Percentiles rank a stretch among this genome's conserved stretches.
Evolutionary conservation across 2,888 invertebrate species (phyloP).

Genomic region (Glaucopsyche alexis): DNA sequence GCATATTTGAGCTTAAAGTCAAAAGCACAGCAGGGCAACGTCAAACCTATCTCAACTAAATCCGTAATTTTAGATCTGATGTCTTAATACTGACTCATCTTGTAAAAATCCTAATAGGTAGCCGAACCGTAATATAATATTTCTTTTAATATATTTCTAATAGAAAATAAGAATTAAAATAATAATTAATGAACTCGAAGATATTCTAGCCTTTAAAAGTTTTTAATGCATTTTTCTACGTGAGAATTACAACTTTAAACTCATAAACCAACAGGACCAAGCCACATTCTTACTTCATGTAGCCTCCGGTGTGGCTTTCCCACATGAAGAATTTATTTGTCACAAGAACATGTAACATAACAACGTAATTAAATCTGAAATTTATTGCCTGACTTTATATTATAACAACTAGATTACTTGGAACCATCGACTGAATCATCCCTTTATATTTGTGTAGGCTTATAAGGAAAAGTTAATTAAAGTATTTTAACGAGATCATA

Average conservation of each 20-base stretch:
- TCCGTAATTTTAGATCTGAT: not conserved
- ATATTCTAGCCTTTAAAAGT: not conserved
- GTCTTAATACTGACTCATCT: constrained; percentile 7
- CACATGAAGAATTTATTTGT: constrained; percentile 34
- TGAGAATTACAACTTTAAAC: not conserved
- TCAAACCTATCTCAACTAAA: constrained; percentile 5
- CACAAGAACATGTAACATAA: constrained; percentile 31
- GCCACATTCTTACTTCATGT: constrained; percentile 16
- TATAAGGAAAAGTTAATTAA: constrained; percentile 20
- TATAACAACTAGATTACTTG: constrained; percentile 32
- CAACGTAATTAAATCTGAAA: constrained; percentile 33
- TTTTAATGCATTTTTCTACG: constrained; percentile 4
- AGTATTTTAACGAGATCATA: not conserved
- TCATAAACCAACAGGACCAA: constrained; percentile 10
- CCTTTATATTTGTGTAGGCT: not conserved
- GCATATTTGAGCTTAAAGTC: not conserved
- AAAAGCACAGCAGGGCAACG: not conserved
- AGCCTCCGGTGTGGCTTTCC: constrained; percentile 1
- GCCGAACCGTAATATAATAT: too few species aligned
- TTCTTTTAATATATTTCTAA: too few species aligned
- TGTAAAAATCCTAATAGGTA: not conserved
- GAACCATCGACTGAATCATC: constrained; percentile 27
- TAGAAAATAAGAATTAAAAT: too few species aligned
- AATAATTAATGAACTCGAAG: too few species aligned
- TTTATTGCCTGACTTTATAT: constrained; percentile 39